Percentiles rank a stretch among this genome's conserved stretches.
phyloP scores from a whole-genome alignment of 2,888 invertebrate species.

The Callyntrura guangdongensis region DNA sequence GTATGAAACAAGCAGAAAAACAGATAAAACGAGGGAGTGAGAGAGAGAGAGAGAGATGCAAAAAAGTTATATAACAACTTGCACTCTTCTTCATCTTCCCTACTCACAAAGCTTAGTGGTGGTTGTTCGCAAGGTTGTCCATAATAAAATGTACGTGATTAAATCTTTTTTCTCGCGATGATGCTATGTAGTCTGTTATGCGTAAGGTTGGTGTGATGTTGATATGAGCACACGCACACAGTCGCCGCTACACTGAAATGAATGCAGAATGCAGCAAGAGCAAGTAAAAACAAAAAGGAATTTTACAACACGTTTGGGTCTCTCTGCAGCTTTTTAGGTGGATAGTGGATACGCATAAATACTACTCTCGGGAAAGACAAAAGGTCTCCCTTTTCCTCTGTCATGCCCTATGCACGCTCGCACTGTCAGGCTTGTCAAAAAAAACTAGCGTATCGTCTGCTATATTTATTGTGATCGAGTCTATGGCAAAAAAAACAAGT shows the following conservation, averaged over 20 bases:
- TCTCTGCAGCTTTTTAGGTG: background rate
- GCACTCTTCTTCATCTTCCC: conserved; percentile 21
- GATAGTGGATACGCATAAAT: conserved; percentile 46
- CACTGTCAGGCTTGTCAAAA: background rate
- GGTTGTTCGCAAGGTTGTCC: conserved; percentile 51
- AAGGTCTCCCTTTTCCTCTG: background rate
- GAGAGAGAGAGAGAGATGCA: conserved; percentile 53
- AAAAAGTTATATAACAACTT: conserved; percentile 63
- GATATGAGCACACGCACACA: conserved; percentile 53
- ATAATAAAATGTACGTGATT: conserved; percentile 64
- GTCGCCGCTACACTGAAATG: conserved; percentile 39
- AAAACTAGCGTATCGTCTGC: background rate
- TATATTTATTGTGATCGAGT: no score
- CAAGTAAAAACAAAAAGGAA: conserved; percentile 37
- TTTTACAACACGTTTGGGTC: conserved; percentile 42
- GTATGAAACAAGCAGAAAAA: background rate
- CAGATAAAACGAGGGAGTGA: background rate
- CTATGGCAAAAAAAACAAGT: background rate
- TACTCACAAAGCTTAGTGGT: background rate
- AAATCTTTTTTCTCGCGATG: conserved; percentile 29
- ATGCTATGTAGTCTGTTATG: background rate
- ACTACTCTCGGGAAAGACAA: background rate
- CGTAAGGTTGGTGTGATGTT: conserved; percentile 15
- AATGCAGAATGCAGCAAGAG: conserved; percentile 20
- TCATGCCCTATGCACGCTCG: background rate